Base-by-base conservation (phyloP, 2,797 vertebrate genomes). In the Nothura maculosa region DNA sequence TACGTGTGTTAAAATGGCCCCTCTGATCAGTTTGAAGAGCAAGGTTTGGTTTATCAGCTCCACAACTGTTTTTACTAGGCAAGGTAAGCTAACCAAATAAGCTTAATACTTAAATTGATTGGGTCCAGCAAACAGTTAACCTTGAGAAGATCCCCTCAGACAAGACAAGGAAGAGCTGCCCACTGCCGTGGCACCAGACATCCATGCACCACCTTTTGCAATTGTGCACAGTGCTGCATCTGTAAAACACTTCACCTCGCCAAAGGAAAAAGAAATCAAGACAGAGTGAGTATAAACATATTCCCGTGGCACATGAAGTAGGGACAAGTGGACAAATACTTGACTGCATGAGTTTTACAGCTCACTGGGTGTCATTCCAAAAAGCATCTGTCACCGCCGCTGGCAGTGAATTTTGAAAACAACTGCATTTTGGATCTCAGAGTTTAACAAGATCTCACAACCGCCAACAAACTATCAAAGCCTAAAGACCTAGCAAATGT, bases 251-350 rank as follows among this genome's bases (percentile, higher is more conserved):
- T 87, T 94, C 69, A 89, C 69, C 27, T 58, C 73, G 45, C 52
- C 63, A 42, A 77, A 87, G 90, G 64, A 89, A 90, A 66, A 80
- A 22, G 57, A 12, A 15, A 6, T 15, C 0, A 3, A 85, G 75
- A 42, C 60, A 77, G 40, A 8, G 21, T 89, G 94, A 95, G 63
- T 85, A 61, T 78, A 96, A 96, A 94, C 92, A 95, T 94, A 96
- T 96, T 94, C 78, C 58, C 63, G 32, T 81, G 88, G 89, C 85
- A 91, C 76, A 78, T 52, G 58, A 89, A 74, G 54, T 18, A 93
- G 74, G 87, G 87, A 91, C 70, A 94, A 96, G 90, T 79, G 93
- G 89, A 91, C 89, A 92, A 93, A 60, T 85, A 85, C 81, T 93
- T 92, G 82, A 90, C 83, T 92, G 45, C 73, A 86, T 34, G 84